Base-by-base conservation (phyloP, 2,113 vertebrate species). In the Grammomys dolichurus region DNA sequence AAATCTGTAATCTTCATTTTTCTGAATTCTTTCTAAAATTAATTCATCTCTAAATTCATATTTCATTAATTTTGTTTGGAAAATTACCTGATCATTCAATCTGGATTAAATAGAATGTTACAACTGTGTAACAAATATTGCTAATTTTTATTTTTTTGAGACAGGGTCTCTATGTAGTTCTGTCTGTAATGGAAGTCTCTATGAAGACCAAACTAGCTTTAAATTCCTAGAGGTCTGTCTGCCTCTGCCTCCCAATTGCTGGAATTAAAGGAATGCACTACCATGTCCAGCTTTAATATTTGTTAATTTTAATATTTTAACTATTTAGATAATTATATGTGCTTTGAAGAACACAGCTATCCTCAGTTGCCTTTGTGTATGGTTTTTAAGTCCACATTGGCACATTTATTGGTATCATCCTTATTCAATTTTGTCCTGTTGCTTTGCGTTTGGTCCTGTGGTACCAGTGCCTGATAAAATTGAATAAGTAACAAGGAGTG, bases 51-150 rank as follows among this genome's bases (percentile, higher is more conserved):
- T 43, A 92, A 77, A 87, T 16, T 72, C 51, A 94, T 14, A 19
- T 88, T 94, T 95, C 22, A 87, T 82, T 90, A 20, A 31, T 87
- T 93, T 70, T 95, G 19, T 58, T 94, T 76, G 60, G 46, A 43
- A 56, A 89, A 91, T 94, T 88, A 69, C 75, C 43, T 36, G 26
- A 46, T 8, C 1, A 80, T 95, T 95, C 36, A 93, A 43, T 40
- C 8, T 92, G 86, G 19, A 91, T n/a, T 7, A 95, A 92, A 93
- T 46, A 93, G 91, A 75, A 56, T 90, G 78, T 67, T 24, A 75
- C 58, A 86, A 3, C 31, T 48, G 17, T 85, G 20, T 75, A n/a
- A 10, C 33, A 95, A 92, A 69, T 86, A 91, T 60, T 84, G 36
- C 13, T 95, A 12, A 12, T 56, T 56, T 77, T 76, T 76, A 7